A percentile compares a stretch with the other conserved stretches of the same genome.
Evolutionary conservation across 1,140 invertebrate genomes (phyloP).

Genomic region (Calliphora vicina): DNA sequence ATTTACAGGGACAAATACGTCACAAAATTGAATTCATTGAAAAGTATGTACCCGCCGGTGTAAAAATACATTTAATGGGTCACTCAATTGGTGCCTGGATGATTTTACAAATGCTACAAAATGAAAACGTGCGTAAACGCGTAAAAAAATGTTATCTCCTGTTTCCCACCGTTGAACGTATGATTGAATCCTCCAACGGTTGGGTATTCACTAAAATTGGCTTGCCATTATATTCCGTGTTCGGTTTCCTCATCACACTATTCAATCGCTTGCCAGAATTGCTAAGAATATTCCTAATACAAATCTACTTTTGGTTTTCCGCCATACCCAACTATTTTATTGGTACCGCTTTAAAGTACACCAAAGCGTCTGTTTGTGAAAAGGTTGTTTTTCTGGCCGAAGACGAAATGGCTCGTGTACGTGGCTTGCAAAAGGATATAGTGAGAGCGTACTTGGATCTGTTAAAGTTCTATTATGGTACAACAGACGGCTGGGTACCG

Average conservation of each 20-base stretch:
- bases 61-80: conserved; percentile 77
- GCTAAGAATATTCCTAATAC: conserved; percentile 65
- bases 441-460: conserved; percentile 67
- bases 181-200: conserved; percentile 77
- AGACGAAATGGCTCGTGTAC: conserved; percentile 71
- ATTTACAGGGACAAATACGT: conserved; percentile 78
- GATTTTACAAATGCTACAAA: conserved; percentile 75
- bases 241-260: conserved; percentile 54
- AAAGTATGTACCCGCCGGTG: conserved; percentile 73
- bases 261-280: conserved; percentile 67
- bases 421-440: conserved; percentile 68
- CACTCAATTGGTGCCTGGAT: conserved; percentile 89
- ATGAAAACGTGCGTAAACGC: conserved; percentile 64
- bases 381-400: conserved; percentile 70
- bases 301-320: conserved; percentile 65
- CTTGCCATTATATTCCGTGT: conserved; percentile 54
- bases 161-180: conserved; percentile 84
- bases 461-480: conserved; percentile 80
- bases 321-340: conserved; percentile 63
- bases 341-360: conserved; percentile 65
- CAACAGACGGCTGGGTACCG: conserved; percentile 79
- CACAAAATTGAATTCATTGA: conserved; percentile 82
- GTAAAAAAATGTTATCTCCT: conserved; percentile 73
- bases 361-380: conserved; percentile 65
- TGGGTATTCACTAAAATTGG: conserved; percentile 66